Conservation (phyloP, 2,113 vertebrate genomes). For the Corythoichthys haematopterus region DNA sequence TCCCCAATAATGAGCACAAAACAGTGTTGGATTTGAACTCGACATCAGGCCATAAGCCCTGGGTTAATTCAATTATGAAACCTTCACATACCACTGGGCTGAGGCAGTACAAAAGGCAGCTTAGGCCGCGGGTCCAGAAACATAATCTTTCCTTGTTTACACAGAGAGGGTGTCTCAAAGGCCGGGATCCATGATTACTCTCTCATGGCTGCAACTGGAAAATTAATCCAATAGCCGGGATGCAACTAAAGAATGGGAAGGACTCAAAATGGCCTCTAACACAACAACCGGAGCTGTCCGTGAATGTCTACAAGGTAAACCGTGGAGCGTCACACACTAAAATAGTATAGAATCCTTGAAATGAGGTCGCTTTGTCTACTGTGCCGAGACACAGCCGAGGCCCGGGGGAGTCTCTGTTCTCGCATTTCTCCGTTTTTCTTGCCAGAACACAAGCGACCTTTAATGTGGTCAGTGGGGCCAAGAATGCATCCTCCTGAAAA, state of each 20-base stretch:
- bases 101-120: constrained; percentile 28
- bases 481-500: neutral
- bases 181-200: constrained; percentile 23
- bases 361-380: neutral
- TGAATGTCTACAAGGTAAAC: neutral
- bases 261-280: neutral
- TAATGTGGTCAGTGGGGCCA: neutral
- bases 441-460: neutral
- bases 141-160: constrained; percentile 32
- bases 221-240: neutral
- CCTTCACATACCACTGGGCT: constrained; percentile 46
- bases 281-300: neutral
- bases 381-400: neutral
- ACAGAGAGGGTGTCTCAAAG: constrained; percentile 21
- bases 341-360: neutral
- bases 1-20: constrained; percentile 34
- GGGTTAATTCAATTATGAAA: constrained; percentile 56
- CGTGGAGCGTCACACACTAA: neutral
- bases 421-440: neutral
- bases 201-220: neutral
- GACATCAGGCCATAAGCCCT: constrained; percentile 39
- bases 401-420: neutral
- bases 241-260: neutral
- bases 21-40: constrained; percentile 26
- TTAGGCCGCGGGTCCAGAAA: constrained; percentile 15